phyloP scores from a whole-genome alignment of 2,888 invertebrate species.

The Caenorhabditis wallacei region DNA sequence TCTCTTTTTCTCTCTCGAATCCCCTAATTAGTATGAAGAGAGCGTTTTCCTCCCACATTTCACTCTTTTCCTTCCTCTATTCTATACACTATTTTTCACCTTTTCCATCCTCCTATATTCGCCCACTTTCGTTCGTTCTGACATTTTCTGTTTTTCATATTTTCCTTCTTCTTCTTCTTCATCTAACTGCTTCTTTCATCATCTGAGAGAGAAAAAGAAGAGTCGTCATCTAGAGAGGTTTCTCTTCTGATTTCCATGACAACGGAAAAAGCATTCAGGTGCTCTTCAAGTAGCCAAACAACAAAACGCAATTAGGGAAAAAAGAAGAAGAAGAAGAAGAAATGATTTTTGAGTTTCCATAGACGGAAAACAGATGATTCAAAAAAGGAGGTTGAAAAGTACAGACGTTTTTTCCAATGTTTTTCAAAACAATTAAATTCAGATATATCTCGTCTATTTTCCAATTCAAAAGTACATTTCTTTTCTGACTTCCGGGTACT shows the following conservation, averaged over 20 bases:
- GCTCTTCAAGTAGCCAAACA: slow-evolving; percentile 20
- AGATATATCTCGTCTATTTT: too few relatives aligned
- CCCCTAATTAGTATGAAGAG: slow-evolving; percentile 34
- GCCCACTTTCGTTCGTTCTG: slow-evolving; percentile 19
- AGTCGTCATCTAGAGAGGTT: background rate
- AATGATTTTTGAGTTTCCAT: background rate
- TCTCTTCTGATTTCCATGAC: slow-evolving; percentile 20
- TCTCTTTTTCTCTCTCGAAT: background rate
- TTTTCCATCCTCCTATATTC: background rate
- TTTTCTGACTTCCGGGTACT: too few relatives aligned
- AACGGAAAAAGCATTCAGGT: slow-evolving; percentile 16
- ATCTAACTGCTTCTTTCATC: slow-evolving; percentile 18
- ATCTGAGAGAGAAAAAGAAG: background rate
- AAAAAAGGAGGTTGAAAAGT: too few relatives aligned
- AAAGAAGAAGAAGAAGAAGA: background rate
- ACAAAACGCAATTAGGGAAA: slow-evolving; percentile 1
- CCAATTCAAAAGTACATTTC: too few relatives aligned
- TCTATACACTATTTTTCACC: background rate
- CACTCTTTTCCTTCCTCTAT: slow-evolving; percentile 1
- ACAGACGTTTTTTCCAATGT: too few relatives aligned
- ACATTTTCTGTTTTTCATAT: slow-evolving; percentile 19
- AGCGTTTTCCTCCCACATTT: slow-evolving; percentile 13
- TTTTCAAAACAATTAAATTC: too few relatives aligned
- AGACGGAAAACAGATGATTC: background rate
- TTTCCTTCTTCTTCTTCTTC: background rate